A percentile compares a stretch with the other conserved stretches of the same genome.
Conservation (phyloP, 2,888 invertebrate species). For the Lacanobia wlatinum region DNA sequence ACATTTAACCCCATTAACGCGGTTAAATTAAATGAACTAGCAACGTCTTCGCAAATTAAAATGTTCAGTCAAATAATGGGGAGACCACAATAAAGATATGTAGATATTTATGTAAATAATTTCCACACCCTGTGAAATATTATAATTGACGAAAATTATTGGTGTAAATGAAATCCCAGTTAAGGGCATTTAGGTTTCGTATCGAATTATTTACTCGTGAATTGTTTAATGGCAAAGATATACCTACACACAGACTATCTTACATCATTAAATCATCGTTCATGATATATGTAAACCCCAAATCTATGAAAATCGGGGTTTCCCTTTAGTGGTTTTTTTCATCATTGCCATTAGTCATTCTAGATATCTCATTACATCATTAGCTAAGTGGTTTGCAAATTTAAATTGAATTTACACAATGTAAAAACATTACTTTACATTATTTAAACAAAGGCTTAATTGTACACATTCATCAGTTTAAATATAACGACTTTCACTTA, state of each 20-base stretch:
- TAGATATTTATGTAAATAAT: conserved; percentile 79
- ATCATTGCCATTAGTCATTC: neutral
- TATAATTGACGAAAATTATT: conserved; percentile 89
- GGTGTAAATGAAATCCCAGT: conserved; percentile 82
- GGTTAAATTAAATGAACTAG: conserved; percentile 55
- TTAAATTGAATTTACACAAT: conserved; percentile 15
- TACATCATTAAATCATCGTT: conserved; percentile 5
- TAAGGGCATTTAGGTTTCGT: conserved; percentile 73
- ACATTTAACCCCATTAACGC: conserved; percentile 59
- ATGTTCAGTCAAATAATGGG: conserved; percentile 50
- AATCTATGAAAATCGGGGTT: neutral
- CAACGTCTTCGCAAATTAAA: conserved; percentile 55
- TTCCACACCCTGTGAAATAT: conserved; percentile 87
- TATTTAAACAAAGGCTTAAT: conserved; percentile 9
- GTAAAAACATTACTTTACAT: conserved; percentile 24
- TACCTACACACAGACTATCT: neutral
- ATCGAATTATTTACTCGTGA: conserved; percentile 66
- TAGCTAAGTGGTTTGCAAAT: neutral
- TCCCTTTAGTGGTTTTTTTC: conserved; percentile 1
- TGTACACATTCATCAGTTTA: conserved; percentile 29
- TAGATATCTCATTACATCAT: neutral
- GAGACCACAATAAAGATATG: conserved; percentile 79
- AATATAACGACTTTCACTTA: conserved; percentile 7
- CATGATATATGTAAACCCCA: neutral
- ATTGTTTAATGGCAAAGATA: conserved; percentile 62